phyloP scores from a whole-genome alignment of 1,140 invertebrate species.

The Drosophila ironensis region DNA sequence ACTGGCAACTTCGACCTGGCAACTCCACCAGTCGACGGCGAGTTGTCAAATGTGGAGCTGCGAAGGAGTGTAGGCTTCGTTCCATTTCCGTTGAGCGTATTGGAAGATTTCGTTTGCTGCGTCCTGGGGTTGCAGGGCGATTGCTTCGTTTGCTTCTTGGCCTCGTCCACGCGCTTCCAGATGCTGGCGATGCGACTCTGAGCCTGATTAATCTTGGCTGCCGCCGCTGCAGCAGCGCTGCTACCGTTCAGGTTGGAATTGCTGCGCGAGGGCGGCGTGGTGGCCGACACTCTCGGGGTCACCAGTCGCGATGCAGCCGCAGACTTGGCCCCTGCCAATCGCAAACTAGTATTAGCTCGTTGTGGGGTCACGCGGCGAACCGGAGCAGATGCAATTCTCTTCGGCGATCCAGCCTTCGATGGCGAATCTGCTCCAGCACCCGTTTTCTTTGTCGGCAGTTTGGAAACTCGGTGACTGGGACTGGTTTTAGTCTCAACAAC shows the following conservation, averaged over 20 bases:
- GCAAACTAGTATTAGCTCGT: slow-evolving; percentile 82
- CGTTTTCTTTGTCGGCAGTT: slow-evolving; percentile 69
- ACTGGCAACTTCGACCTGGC: slow-evolving; percentile 56
- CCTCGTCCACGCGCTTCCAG: slow-evolving; percentile 93
- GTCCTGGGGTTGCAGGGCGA: slow-evolving; percentile 46
- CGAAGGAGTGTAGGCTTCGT: slow-evolving; percentile 82
- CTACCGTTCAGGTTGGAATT: slow-evolving; percentile 83
- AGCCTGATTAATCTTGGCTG: slow-evolving; percentile 84
- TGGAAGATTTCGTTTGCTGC: slow-evolving; percentile 70
- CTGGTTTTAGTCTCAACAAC: slow-evolving; percentile 82
- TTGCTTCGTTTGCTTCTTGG: slow-evolving; percentile 51
- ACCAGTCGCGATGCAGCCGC: slow-evolving; percentile 47
- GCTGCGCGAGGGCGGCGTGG: slow-evolving; percentile 83
- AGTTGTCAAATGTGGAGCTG: slow-evolving; percentile 88
- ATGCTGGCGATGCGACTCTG: slow-evolving; percentile 94
- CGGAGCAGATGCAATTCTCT: slow-evolving; percentile 19
- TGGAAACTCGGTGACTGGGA: slow-evolving; percentile 81
- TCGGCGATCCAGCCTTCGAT: slow-evolving; percentile 25
- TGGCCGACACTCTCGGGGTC: slow-evolving; percentile 84
- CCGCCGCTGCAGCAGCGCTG: slow-evolving; percentile 53
- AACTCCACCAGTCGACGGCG: slow-evolving; percentile 66
- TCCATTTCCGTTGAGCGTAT: slow-evolving; percentile 39
- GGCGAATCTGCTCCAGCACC: slow-evolving; percentile 48
- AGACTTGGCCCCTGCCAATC: slow-evolving; percentile 66
- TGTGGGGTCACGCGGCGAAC: slow-evolving; percentile 81